These are phyloP conservation scores for Proctacanthus coquilletti DNA, from an alignment of 1,140 invertebrate species.

Conservation along the genomic window DNA sequence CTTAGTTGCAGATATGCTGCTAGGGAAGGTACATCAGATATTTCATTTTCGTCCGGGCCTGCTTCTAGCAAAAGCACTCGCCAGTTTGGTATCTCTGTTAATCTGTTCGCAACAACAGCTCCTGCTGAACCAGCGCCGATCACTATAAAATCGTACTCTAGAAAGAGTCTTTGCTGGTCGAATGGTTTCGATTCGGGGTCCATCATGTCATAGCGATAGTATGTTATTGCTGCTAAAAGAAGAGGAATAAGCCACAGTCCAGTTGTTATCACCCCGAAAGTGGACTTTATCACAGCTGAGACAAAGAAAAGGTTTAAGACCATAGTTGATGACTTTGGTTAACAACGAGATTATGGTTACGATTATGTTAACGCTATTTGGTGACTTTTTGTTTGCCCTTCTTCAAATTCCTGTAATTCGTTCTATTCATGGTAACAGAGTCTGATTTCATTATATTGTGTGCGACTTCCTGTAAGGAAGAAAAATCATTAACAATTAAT, in stretches of 20 bases:
- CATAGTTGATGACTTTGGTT: too few relatives aligned
- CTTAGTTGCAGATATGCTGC: constrained; percentile 76
- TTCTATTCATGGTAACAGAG: too few relatives aligned
- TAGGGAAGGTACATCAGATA: constrained; percentile 74
- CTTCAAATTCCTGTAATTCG: too few relatives aligned
- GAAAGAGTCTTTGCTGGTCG: constrained; percentile 35
- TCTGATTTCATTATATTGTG: too few relatives aligned
- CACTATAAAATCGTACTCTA: constrained; percentile 71
- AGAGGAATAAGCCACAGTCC: constrained; percentile 69
- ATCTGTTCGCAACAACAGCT: constrained; percentile 76
- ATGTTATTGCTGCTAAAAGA: constrained; percentile 63
- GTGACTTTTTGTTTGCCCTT: too few relatives aligned
- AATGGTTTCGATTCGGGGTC: constrained; percentile 61
- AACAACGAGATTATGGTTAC: too few relatives aligned
- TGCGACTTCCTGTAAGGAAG: too few relatives aligned
- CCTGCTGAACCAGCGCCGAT: constrained; percentile 67
- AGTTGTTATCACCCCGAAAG: constrained; percentile 52
- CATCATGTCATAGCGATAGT: constrained; percentile 62
- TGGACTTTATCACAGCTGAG: constrained; percentile 54
- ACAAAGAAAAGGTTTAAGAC: constrained; percentile 53
- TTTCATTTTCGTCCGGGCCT: constrained; percentile 81
- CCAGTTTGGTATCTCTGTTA: constrained; percentile 69
- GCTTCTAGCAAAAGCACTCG: constrained; percentile 79
- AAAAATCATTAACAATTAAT: too few relatives aligned
- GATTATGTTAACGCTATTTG: too few relatives aligned